phyloP scores from a whole-genome alignment of 2,888 invertebrate species.

The Diploptera punctata region DNA sequence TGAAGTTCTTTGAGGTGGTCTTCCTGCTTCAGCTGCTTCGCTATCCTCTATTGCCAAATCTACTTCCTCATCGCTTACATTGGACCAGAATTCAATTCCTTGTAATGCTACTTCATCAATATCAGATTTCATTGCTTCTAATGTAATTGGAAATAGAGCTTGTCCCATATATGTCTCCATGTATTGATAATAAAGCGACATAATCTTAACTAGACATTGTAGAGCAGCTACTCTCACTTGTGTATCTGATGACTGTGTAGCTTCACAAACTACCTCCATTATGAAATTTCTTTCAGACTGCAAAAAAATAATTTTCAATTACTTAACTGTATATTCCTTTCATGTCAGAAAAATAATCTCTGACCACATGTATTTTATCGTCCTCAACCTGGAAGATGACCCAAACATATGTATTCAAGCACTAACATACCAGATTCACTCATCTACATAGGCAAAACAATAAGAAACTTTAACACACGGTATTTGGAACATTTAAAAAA shows the following conservation, averaged over 20 bases:
- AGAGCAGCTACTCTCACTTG: constrained; percentile 95
- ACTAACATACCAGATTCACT: too few species aligned
- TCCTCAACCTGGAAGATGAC: too few species aligned
- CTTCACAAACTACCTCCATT: constrained; percentile 99
- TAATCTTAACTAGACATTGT: constrained; percentile 97
- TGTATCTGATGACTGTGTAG: constrained; percentile 91
- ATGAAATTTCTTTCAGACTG: constrained; percentile 95
- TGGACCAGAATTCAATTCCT: constrained; percentile 99
- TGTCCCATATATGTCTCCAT: constrained; percentile 99
- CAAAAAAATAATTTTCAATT: constrained; percentile 39
- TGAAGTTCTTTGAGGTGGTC: constrained; percentile 92
- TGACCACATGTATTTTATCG: too few species aligned
- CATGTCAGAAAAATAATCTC: too few species aligned
- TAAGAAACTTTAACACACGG: too few species aligned
- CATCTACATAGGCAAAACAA: too few species aligned
- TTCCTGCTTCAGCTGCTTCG: constrained; percentile 93
- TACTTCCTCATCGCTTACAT: constrained; percentile 99
- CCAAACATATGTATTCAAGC: too few species aligned
- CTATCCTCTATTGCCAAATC: constrained; percentile 93
- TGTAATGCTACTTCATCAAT: constrained; percentile 95
- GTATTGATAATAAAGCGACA: constrained; percentile 97
- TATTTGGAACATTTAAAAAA: too few species aligned
- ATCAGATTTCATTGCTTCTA: constrained; percentile 98
- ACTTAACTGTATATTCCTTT: too few species aligned
- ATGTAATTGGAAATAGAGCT: constrained; percentile 96